A percentile compares a stretch with the other conserved stretches of the same genome.
Conservation (phyloP, 2,113 vertebrate genomes). For the Agelaius tricolor region DNA sequence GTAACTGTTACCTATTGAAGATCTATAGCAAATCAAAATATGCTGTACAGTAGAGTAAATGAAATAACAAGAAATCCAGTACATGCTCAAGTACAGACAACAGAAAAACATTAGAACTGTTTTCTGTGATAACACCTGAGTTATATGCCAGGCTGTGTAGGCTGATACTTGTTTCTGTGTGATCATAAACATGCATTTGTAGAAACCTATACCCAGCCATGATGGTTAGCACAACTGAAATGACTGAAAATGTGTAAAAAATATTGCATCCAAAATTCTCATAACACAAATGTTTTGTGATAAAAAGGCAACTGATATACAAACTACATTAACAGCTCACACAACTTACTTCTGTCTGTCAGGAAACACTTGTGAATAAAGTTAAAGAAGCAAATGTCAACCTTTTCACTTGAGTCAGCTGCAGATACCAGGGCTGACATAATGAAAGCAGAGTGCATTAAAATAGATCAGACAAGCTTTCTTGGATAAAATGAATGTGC, state of each 20-base stretch:
- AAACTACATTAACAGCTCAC: not conserved
- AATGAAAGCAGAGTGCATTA: not conserved
- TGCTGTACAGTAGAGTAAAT: not conserved
- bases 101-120: not conserved
- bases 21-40: not conserved
- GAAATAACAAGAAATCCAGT: not conserved
- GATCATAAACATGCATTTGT: not conserved
- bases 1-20: not conserved
- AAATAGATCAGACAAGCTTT: not conserved
- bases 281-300: not conserved
- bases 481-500: not conserved
- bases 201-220: not conserved
- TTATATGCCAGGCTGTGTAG: not conserved
- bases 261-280: not conserved
- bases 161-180: not conserved
- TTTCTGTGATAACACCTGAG: not conserved
- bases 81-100: not conserved
- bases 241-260: slow-evolving; percentile 11
- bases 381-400: not conserved
- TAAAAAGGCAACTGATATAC: not conserved
- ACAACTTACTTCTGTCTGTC: not conserved
- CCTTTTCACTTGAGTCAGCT: not conserved
- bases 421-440: not conserved
- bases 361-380: not conserved
- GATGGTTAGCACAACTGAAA: not conserved